Evolutionary conservation across 2,113 vertebrate species (phyloP).

Genomic region (Galbula dea): DNA sequence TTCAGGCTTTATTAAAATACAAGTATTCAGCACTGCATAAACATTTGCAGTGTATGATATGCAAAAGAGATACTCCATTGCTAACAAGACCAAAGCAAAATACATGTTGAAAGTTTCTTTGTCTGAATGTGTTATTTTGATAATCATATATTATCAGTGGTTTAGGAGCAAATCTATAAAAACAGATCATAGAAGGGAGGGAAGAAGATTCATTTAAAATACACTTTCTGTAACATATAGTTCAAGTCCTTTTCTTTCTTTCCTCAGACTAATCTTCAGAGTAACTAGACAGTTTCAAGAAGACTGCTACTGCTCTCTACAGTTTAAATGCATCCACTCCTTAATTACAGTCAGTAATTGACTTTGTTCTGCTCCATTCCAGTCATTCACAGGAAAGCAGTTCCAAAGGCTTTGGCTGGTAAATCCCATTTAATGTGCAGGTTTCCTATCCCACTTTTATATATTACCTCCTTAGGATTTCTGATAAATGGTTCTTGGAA

Average conservation of each 20-base stretch:
- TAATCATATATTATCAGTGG: constrained; percentile 71
- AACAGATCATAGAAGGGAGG: constrained; percentile 56
- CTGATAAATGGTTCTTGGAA: constrained; percentile 76
- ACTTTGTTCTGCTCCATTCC: constrained; percentile 78
- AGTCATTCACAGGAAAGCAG: constrained; percentile 73
- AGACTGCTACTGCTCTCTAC: constrained; percentile 99
- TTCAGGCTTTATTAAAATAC: constrained; percentile 67
- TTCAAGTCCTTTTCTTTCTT: constrained; percentile 70
- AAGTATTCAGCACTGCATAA: constrained; percentile 60
- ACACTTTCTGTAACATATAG: constrained; percentile 65
- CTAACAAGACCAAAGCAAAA: constrained; percentile 69
- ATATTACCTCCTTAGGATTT: constrained; percentile 73
- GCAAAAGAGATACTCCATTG: constrained; percentile 67
- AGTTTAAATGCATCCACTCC: constrained; percentile 90
- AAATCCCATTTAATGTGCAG: constrained; percentile 75
- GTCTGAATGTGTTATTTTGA: constrained; percentile 67
- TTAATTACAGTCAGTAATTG: constrained; percentile 83
- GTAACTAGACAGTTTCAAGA: constrained; percentile 82
- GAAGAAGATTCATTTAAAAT: constrained; percentile 67
- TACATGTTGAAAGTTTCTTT: constrained; percentile 71
- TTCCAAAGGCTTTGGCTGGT: constrained; percentile 74
- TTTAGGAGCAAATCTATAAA: constrained; percentile 70
- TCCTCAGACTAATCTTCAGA: constrained; percentile 73
- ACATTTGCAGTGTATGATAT: constrained; percentile 62
- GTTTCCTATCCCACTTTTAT: constrained; percentile 70